Evolutionary conservation across 2,888 invertebrate genomes (phyloP).

Genomic region (Sabatieria punctata): DNA sequence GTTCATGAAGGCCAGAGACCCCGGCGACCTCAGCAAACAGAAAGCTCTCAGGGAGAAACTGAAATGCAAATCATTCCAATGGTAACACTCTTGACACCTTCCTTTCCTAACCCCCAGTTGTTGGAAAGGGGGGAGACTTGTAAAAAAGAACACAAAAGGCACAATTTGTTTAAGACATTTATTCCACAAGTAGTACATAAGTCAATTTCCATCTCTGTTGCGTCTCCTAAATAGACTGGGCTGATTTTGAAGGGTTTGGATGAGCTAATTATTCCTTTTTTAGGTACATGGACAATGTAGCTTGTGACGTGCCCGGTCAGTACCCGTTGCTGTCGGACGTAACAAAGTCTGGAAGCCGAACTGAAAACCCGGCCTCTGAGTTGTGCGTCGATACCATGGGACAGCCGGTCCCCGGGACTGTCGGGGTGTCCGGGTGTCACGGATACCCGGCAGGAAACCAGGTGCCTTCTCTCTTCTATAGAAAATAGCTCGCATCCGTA

Average conservation of each 20-base stretch:
- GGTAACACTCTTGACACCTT: too few species aligned
- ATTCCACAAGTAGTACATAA: too few species aligned
- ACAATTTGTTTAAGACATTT: too few species aligned
- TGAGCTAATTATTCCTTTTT: background rate
- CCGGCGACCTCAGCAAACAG: slow-evolving; percentile 59
- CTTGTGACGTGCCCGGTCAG: slow-evolving; percentile 81
- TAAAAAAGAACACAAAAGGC: too few species aligned
- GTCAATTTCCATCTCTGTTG: too few species aligned
- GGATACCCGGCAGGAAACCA: slow-evolving; percentile 85
- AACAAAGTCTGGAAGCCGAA: slow-evolving; percentile 93
- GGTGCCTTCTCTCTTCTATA: slow-evolving; percentile 32
- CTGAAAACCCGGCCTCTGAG: slow-evolving; percentile 55
- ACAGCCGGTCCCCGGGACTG: slow-evolving; percentile 63
- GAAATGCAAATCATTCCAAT: slow-evolving; percentile 43
- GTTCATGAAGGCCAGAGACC: slow-evolving; percentile 63
- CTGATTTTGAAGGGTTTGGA: too few species aligned
- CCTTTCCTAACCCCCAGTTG: background rate
- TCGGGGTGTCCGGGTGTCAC: slow-evolving; percentile 80
- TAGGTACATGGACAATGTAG: slow-evolving; percentile 44
- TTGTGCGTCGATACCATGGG: slow-evolving; percentile 83
- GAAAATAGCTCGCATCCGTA: background rate
- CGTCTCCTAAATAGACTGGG: too few species aligned
- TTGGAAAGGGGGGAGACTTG: background rate
- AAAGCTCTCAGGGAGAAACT: slow-evolving; percentile 60
- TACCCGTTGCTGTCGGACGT: slow-evolving; percentile 78